Evolutionary conservation across 2,888 invertebrate genomes (phyloP).

Genomic region (Hypena proboscidalis): DNA sequence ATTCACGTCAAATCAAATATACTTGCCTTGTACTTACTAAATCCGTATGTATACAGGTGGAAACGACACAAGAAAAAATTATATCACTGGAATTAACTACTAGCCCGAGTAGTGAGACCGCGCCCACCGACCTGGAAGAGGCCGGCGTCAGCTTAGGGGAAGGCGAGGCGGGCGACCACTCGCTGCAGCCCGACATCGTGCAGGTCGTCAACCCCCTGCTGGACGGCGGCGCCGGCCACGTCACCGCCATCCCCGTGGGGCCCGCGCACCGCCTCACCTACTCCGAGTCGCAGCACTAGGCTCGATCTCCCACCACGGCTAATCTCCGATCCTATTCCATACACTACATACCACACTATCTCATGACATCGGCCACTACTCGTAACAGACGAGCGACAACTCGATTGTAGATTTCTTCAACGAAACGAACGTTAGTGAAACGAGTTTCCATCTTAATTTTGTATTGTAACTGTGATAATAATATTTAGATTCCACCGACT

Average conservation of each 20-base stretch:
- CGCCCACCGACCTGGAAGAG: conserved; percentile 73
- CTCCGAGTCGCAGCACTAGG: conserved; percentile 61
- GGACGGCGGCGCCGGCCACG: conserved; percentile 77
- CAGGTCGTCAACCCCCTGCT: conserved; percentile 81
- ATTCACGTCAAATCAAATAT: no score
- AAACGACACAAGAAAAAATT: conserved; percentile 96
- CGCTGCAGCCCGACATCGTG: conserved; percentile 84
- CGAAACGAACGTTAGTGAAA: conserved; percentile 67
- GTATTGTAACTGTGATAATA: conserved; percentile 84
- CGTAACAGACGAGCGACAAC: conserved; percentile 48
- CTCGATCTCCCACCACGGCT: conserved; percentile 35
- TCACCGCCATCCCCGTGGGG: conserved; percentile 79
- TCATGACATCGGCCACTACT: conserved; percentile 56
- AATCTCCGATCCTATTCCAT: conserved; percentile 44
- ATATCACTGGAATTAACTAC: conserved; percentile 94
- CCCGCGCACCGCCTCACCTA: conserved; percentile 74
- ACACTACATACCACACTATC: conserved; percentile 29
- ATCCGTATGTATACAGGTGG: conserved; percentile 88
- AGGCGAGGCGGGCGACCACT: conserved; percentile 78
- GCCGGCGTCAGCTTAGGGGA: conserved; percentile 67
- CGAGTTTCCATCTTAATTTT: conserved; percentile 76
- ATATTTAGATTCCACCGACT: conserved; percentile 82
- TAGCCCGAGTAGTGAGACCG: conserved; percentile 86
- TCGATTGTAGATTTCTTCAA: conserved; percentile 82
- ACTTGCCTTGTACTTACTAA: no score